Evolutionary conservation across 2,888 invertebrate species (phyloP), one percentile per base, ranked within the genome.

Genomic region (Eupithecia exiguata): DNA sequence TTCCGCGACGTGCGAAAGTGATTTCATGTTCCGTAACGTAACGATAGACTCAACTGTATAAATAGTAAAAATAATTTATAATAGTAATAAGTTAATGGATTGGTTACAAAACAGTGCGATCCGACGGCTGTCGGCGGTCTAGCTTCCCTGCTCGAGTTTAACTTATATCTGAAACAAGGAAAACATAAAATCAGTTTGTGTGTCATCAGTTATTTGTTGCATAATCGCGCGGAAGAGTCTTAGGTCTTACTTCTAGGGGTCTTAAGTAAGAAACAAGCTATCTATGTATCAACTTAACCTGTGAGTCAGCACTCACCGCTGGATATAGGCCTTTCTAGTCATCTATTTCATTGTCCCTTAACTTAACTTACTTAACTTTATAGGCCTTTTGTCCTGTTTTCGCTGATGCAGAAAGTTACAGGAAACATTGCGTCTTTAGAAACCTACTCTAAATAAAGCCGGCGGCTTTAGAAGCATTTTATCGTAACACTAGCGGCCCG

Each of bases 41-140:
- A 91, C 90, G 87, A 89, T 85, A 87, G 89, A 87, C 88, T 90
- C 89, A 91, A 91, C 91, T 90, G 92, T 94, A 92, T 92, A 94
- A 93, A 94, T 93, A 94, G 92, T 94, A 94, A 94, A 94, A 94
- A 94, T 94, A 94, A 93, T 93, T 94, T 94, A 93, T 92, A 91
- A 88, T 91, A 91, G 88, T 88, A 89, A 91, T 93, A 93, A 93
- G 92, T 93, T 93, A 93, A 93, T 93, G 94, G 92, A 89, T 91
- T 91, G 91, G 91, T 92, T 92, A 92, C 91, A 91, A 89, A 90
- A 92, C 91, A 87, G 89, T 89, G 84, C 90, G 84, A 84, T 83
- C 90, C 89, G 89, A 85, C 87, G 83, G 85, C 83, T 70, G 86
- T 80, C 89, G 87, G 87, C 84, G 85, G 82, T 84, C 86, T 86